A percentile compares a stretch with the other conserved stretches of the same genome.
Evolutionary conservation across 2,888 invertebrate genomes (phyloP).

Genomic region (Argyra leucocephala): DNA sequence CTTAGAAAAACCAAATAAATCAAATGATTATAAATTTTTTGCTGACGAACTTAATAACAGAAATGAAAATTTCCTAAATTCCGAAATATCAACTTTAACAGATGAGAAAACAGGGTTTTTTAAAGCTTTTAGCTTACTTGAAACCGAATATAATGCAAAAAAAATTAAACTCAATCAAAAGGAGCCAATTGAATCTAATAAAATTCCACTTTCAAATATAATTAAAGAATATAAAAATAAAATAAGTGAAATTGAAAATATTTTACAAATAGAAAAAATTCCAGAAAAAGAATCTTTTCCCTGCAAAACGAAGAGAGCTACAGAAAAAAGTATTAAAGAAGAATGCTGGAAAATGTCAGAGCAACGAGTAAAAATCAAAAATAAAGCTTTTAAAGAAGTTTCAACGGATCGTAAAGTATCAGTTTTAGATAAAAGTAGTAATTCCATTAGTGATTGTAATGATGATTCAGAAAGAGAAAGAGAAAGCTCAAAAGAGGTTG

Average conservation of each 20-base stretch:
- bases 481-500: too few relatives aligned
- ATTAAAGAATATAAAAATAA: neutral
- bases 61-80: neutral
- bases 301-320: too few relatives aligned
- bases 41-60: neutral
- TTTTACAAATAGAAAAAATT: neutral
- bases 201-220: neutral
- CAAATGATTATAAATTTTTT: conserved; percentile 7
- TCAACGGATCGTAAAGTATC: too few relatives aligned
- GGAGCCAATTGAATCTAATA: neutral
- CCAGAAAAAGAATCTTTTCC: too few relatives aligned
- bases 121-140: conserved; percentile 17
- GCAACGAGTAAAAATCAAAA: too few relatives aligned
- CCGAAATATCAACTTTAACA: conserved; percentile 9
- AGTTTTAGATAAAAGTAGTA: too few relatives aligned
- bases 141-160: conserved; percentile 24
- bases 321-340: too few relatives aligned
- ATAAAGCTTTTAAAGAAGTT: too few relatives aligned
- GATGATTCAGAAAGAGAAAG: too few relatives aligned
- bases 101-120: conserved; percentile 15
- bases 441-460: too few relatives aligned
- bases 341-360: too few relatives aligned
- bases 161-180: conserved; percentile 17
- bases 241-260: neutral
- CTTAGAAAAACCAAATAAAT: conserved; percentile 13